Evolutionary conservation across 2,888 invertebrate genomes (phyloP), one percentile per base, ranked within the genome.

Genomic region (Auanema sp.): DNA sequence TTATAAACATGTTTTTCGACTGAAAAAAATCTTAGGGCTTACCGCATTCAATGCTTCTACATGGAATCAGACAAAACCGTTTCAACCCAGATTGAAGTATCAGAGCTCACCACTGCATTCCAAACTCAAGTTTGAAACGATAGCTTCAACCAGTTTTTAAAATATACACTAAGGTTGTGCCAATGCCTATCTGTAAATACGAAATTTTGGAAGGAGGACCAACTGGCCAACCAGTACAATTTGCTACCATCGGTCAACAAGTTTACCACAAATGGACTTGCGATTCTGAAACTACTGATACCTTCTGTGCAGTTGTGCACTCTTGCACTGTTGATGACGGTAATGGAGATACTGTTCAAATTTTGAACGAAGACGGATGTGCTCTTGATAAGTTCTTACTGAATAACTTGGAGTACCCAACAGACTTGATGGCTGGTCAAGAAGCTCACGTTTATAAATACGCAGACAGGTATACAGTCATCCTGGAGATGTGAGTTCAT

Each of bases 391-490:
- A 71, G 54, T 79, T 79, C 73, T 58, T 81, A 59, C 70, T 81
- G 43, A 78, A 78, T 66, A 81, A 81, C 66, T 64, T 83, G 55
- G 82, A 80, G 67, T 80, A 80, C 66, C 79, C 79, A 10, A 77
- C 72, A 33, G 82, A 80, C 58, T 65, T 80, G 60, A 75, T 71
- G 68, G 80, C 82, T 33, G 79, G 79, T 50, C 80, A 81, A 40
- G 79, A 79, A 62, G 76, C 79, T 60, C 80, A 81, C 77, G 79
- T 79, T 25, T 79, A 80, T 76, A 79, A 79, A 63, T 79, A 79
- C 60, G 79, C 79, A 18, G 79, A 79, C 65, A 74, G 61, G 61
- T 61, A 47, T 5, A 21, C 16, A 16, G n/a, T n/a, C n/a, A n/a
- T n/a, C n/a, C n/a, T n/a, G n/a, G n/a, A n/a, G 21, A 5, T 21